A percentile compares a stretch with the other conserved stretches of the same genome.
These are phyloP conservation scores for Morpho achilles DNA, from an alignment of 2,888 invertebrate genomes.

Conservation along the genomic window DNA sequence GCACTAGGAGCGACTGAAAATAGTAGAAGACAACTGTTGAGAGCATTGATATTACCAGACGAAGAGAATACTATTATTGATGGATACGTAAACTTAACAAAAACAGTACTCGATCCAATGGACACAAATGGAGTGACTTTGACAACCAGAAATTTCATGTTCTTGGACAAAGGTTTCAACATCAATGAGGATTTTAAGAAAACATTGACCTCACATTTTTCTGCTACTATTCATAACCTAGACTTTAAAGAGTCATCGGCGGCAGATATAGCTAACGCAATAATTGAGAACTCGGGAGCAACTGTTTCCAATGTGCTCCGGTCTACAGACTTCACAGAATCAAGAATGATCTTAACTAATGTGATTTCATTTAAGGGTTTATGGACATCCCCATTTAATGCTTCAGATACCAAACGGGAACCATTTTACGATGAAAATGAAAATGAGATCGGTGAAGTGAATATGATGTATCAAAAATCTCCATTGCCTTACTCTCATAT, in stretches of 20 bases:
- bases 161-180: constrained; percentile 56
- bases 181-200: constrained; percentile 46
- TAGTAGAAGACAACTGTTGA: constrained; percentile 50
- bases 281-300: constrained; percentile 59
- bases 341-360: constrained; percentile 83
- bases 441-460: constrained; percentile 74
- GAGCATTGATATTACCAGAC: constrained; percentile 56
- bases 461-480: constrained; percentile 86
- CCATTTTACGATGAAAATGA: constrained; percentile 80
- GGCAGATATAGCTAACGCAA: constrained; percentile 54
- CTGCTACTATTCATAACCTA: constrained; percentile 54
- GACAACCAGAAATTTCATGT: constrained; percentile 61
- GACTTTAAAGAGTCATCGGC: constrained; percentile 58
- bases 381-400: constrained; percentile 83
- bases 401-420: constrained; percentile 71
- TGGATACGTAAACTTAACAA: constrained; percentile 54
- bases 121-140: constrained; percentile 54
- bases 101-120: constrained; percentile 46
- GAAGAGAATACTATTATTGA: constrained; percentile 40
- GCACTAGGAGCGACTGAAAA: constrained; percentile 60
- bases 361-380: constrained; percentile 85
- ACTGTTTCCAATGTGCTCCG: constrained; percentile 61
- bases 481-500: constrained; percentile 79
- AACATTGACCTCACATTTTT: constrained; percentile 53
- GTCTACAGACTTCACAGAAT: constrained; percentile 74